Evolutionary conservation across 2,797 vertebrate genomes (phyloP).

Genomic region (Ceryle rudis): DNA sequence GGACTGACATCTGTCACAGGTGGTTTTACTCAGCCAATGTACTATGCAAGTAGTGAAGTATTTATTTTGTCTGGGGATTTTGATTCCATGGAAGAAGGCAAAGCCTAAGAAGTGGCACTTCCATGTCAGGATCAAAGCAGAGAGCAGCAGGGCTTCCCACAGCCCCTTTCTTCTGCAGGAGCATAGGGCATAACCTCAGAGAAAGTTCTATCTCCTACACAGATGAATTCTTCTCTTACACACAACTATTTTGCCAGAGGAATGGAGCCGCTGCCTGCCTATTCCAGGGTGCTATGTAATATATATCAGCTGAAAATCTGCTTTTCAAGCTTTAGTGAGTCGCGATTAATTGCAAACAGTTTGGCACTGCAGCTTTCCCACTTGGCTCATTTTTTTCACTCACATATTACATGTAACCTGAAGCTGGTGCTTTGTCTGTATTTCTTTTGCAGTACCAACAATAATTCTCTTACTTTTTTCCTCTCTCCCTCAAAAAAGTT

Average conservation of each 20-base stretch:
- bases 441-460: neutral
- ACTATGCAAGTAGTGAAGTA: accelerated
- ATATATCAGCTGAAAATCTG: neutral
- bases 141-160: neutral
- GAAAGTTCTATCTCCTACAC: neutral
- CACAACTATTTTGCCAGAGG: neutral
- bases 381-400: neutral
- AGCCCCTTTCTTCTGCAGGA: neutral
- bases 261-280: neutral
- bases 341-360: neutral
- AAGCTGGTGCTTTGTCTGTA: neutral
- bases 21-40: neutral
- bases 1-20: neutral
- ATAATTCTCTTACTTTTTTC: neutral
- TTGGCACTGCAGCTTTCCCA: neutral
- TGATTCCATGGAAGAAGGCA: neutral
- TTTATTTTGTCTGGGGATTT: neutral
- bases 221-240: neutral
- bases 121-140: neutral
- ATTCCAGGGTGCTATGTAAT: neutral
- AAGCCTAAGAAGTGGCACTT: neutral
- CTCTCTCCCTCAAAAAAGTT: neutral
- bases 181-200: accelerated
- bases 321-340: neutral
- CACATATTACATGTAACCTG: neutral